A percentile compares a stretch with the other conserved stretches of the same genome.
Conservation (phyloP, 2,113 vertebrate species). For the Erinaceus europaeus region DNA sequence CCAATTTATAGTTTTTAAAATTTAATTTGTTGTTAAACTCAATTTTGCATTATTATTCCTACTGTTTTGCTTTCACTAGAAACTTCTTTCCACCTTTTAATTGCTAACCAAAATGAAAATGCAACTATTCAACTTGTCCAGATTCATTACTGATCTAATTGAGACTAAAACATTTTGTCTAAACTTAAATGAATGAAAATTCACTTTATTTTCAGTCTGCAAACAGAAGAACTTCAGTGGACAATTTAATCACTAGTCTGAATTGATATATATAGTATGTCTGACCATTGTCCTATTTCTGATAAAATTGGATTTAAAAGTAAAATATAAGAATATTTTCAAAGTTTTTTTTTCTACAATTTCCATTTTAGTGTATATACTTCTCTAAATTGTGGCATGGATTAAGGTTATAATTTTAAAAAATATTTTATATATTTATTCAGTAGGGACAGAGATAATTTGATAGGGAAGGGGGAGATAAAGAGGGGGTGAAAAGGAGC, state of each 20-base stretch:
- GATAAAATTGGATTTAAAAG: background rate
- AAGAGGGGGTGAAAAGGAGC: too few relatives aligned
- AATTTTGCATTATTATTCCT: too few relatives aligned
- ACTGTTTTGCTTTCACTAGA: background rate
- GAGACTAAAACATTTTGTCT: background rate
- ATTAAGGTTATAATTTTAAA: too few relatives aligned
- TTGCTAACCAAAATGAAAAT: background rate
- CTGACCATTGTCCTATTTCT: background rate
- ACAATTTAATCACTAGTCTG: background rate
- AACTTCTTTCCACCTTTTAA: background rate
- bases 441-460: too few relatives aligned
- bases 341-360: too few relatives aligned
- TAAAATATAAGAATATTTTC: too few relatives aligned
- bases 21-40: too few relatives aligned
- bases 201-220: background rate
- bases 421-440: too few relatives aligned
- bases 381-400: too few relatives aligned
- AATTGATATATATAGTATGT: background rate
- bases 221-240: background rate
- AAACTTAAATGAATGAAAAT: background rate
- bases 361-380: too few relatives aligned
- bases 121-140: background rate
- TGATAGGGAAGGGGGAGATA: too few relatives aligned
- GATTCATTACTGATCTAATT: constrained; percentile 7
- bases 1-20: too few relatives aligned